Percentiles rank a stretch among this genome's conserved stretches.
phyloP scores from a whole-genome alignment of 2,113 vertebrate species.

The Kryptolebias marmoratus region DNA sequence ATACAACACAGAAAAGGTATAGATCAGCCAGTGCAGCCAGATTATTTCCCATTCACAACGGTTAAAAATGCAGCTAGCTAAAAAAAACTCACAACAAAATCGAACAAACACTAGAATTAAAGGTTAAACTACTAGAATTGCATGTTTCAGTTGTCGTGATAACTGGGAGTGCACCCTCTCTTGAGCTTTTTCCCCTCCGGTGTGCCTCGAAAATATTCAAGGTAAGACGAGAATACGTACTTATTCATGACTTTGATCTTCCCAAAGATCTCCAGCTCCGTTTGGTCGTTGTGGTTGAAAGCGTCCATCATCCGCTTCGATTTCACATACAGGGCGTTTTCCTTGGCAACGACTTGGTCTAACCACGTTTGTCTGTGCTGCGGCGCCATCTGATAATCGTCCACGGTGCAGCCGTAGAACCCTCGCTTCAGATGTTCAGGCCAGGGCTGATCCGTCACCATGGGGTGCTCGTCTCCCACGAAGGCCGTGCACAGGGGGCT shows the following conservation, averaged over 20 bases:
- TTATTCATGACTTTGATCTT: slow-evolving; percentile 75
- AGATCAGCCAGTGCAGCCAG: no score
- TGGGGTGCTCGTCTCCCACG: slow-evolving; percentile 64
- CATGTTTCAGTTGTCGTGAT: not conserved
- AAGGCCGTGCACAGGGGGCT: slow-evolving; percentile 64
- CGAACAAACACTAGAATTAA: not conserved
- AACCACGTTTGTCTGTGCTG: slow-evolving; percentile 61
- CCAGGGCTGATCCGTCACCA: slow-evolving; percentile 54
- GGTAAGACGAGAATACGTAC: slow-evolving; percentile 69
- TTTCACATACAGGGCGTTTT: slow-evolving; percentile 60
- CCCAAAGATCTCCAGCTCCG: slow-evolving; percentile 72
- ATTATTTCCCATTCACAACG: no score
- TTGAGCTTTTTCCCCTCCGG: slow-evolving; percentile 71
- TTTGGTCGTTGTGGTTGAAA: slow-evolving; percentile 45
- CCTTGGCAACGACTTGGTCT: slow-evolving; percentile 68
- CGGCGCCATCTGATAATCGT: slow-evolving; percentile 41
- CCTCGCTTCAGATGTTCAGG: slow-evolving; percentile 37
- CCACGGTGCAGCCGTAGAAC: slow-evolving; percentile 65
- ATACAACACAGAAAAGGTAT: no score
- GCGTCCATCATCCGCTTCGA: slow-evolving; percentile 64
- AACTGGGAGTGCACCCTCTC: slow-evolving; percentile 47
- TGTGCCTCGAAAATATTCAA: slow-evolving; percentile 72
- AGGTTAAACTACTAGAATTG: not conserved
- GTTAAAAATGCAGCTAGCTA: not conserved
- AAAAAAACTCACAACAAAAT: not conserved